Base-by-base conservation (phyloP, 2,888 invertebrate genomes). In the Drepana falcataria region DNA sequence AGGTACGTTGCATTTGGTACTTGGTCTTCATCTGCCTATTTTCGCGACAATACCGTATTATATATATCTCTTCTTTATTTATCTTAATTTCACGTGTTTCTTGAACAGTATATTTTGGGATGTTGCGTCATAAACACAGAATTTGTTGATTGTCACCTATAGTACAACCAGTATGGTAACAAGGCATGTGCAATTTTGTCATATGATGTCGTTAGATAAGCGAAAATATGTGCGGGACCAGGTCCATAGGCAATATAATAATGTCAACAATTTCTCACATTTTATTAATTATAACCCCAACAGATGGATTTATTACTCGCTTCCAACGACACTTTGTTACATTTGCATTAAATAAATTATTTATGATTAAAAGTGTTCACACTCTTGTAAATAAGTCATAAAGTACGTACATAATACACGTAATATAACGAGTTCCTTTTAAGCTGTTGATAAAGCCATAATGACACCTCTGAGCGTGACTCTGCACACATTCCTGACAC, bases 211-310 rank as follows among this genome's bases (percentile, higher is more conserved):
- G 52, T 49, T 49, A 51, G 44, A 6, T 55, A 51, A 51, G 40
- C 41, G 66, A 74, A 77, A 75, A 69, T 68, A 64, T 70, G 73
- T 65, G 64, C 68, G 59, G 53, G 61, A 58, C 51, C 54, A 66
- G 63, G 59, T 52, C 68, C 71, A 66, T 75, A 72, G 59, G 60
- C 57, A 71, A 69, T 64, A 69, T 66, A 75, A 82, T 84, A 85
- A 51, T 87, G 85, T 83, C 83, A 86, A 73, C 66, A 76, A 82
- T 83, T 84, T 87, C 85, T 82, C 85, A 87, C 85, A 81, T 83
- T 79, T 81, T 78, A 81, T 79, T 76, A 77, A 83, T 81, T 74
- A 69, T 65, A 68, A 65, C 41, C 62, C 63, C 65, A 66, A 62
- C 60, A 63, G 49, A 64, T 75, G 65, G 75, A 75, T 80, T 71